Evolutionary conservation across 2,113 vertebrate species (phyloP).

Genomic region (Megalops atlanticus): DNA sequence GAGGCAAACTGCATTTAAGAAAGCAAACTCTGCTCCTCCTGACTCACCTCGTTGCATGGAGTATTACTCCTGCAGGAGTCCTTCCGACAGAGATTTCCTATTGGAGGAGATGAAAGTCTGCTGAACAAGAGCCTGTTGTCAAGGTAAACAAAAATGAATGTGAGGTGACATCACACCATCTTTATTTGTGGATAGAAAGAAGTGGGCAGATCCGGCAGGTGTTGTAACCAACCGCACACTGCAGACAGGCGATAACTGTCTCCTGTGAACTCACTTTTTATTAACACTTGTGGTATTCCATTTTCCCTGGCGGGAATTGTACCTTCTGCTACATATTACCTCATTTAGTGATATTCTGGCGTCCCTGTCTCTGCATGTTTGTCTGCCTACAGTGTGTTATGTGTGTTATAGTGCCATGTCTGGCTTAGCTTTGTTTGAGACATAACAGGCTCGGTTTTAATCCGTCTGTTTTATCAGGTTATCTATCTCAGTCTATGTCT

Average conservation of each 20-base stretch:
- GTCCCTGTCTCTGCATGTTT: conserved; percentile 32
- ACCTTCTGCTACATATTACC: background rate
- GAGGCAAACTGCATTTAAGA: background rate
- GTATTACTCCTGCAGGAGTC: background rate
- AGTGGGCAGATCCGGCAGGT: conserved; percentile 12
- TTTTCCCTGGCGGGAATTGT: background rate
- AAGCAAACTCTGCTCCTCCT: background rate
- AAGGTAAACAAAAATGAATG: background rate
- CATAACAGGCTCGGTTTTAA: conserved; percentile 13
- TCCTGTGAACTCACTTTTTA: background rate
- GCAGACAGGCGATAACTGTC: background rate
- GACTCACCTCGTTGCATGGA: background rate
- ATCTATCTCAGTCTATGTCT: conserved; percentile 12
- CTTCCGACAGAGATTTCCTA: background rate
- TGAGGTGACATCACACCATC: conserved; percentile 21
- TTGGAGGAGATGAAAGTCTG: background rate
- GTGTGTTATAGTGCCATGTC: background rate
- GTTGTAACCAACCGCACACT: background rate
- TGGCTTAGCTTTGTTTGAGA: conserved; percentile 21
- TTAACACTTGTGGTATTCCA: background rate
- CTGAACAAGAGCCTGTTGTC: background rate
- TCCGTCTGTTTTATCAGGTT: conserved; percentile 3
- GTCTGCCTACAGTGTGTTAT: conserved; percentile 5
- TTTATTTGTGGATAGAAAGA: conserved; percentile 24
- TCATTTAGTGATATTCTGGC: background rate